Percentiles rank a stretch among this genome's conserved stretches.
Conservation (phyloP, 1,140 invertebrate genomes). For the Heliconius eleuchia region DNA sequence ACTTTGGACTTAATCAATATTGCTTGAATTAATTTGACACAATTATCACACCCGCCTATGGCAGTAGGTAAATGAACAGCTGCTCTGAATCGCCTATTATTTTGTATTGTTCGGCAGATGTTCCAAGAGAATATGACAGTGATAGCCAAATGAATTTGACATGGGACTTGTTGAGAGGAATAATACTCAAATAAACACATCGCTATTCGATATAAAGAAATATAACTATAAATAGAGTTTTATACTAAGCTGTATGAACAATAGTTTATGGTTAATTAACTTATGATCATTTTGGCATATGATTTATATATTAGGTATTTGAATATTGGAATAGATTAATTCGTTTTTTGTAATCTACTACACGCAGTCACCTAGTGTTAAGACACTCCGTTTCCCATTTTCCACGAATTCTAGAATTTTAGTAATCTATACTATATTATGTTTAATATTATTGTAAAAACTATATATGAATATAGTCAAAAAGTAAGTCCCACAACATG, state of each 20-base stretch:
- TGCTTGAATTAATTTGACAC: slow-evolving; percentile 10
- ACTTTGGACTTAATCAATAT: slow-evolving; percentile 11
- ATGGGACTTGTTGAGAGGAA: background rate
- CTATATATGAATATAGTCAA: background rate
- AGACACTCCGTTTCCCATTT: no score
- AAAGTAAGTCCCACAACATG: slow-evolving; percentile 21
- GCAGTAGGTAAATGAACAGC: slow-evolving; percentile 9
- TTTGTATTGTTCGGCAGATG: background rate
- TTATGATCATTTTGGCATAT: no score
- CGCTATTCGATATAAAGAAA: background rate
- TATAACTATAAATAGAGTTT: background rate
- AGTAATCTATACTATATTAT: no score
- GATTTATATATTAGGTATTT: background rate
- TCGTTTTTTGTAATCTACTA: no score
- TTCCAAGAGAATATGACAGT: background rate
- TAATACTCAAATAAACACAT: background rate
- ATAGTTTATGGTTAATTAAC: no score
- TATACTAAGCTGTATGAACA: background rate
- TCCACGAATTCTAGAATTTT: no score
- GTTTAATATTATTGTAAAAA: background rate
- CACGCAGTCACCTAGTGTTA: no score
- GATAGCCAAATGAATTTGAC: background rate
- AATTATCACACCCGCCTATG: slow-evolving; percentile 8
- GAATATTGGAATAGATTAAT: background rate
- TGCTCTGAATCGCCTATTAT: background rate